Evolutionary conservation across 2,888 invertebrate species (phyloP).

Genomic region (Drosophila lacicola): DNA sequence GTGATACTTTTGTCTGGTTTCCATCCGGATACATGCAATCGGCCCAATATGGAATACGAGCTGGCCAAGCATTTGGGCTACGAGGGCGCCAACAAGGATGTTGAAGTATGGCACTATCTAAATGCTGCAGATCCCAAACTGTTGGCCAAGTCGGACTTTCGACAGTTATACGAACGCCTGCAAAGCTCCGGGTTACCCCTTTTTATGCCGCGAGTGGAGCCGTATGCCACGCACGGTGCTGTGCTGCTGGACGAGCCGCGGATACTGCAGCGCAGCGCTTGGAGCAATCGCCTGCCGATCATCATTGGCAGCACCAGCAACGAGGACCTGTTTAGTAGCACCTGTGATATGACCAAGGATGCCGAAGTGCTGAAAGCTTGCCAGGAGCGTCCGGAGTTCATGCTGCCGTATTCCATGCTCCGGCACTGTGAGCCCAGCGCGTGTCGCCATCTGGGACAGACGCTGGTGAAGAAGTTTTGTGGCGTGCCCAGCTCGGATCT

Average conservation of each 20-base stretch:
- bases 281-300: constrained; percentile 81
- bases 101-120: constrained; percentile 56
- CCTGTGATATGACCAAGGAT: not conserved
- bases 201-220: constrained; percentile 76
- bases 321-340: constrained; percentile 58
- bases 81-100: constrained; percentile 75
- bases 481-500: constrained; percentile 63
- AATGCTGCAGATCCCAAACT: constrained; percentile 52
- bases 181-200: constrained; percentile 13
- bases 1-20: constrained; percentile 79
- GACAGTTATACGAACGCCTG: constrained; percentile 49
- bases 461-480: constrained; percentile 63
- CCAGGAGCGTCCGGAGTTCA: constrained; percentile 36
- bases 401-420: constrained; percentile 10
- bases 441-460: constrained; percentile 53
- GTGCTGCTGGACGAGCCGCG: constrained; percentile 73
- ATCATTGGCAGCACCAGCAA: constrained; percentile 79
- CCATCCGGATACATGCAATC: constrained; percentile 44
- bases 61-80: constrained; percentile 80
- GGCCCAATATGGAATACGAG: constrained; percentile 55
- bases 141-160: constrained; percentile 45
- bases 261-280: constrained; percentile 69
- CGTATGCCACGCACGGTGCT: constrained; percentile 64
- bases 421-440: constrained; percentile 18
- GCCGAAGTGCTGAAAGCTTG: constrained; percentile 16